Percentiles rank a stretch among this genome's conserved stretches.
Evolutionary conservation across 2,888 invertebrate species (phyloP).

Genomic region (Erebia aethiops): DNA sequence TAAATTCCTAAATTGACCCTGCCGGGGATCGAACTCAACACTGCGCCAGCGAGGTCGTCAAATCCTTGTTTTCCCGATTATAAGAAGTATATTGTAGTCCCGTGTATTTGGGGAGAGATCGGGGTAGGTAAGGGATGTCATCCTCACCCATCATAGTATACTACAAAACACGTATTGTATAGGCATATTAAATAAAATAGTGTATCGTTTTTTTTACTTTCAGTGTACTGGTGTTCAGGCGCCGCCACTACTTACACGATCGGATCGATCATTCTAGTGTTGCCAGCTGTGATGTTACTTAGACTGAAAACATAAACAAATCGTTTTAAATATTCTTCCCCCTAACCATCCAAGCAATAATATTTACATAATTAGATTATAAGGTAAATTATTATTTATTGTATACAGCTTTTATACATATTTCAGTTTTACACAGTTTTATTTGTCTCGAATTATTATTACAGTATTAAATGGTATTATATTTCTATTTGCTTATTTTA

Average conservation of each 20-base stretch:
- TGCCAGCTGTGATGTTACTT: constrained; percentile 88
- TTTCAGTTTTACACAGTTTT: constrained; percentile 40
- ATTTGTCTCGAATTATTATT: constrained; percentile 56
- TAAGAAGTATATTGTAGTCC: too few species aligned
- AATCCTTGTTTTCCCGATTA: too few species aligned
- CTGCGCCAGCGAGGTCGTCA: too few species aligned
- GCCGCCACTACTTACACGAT: constrained; percentile 91
- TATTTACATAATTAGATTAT: constrained; percentile 23
- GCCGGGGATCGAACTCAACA: too few species aligned
- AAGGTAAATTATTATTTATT: constrained; percentile 33
- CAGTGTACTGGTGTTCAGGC: constrained; percentile 96
- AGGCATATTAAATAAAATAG: too few species aligned
- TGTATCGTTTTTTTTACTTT: constrained; percentile 31
- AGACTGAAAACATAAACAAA: constrained; percentile 63
- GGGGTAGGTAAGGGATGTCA: too few species aligned
- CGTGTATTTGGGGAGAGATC: too few species aligned
- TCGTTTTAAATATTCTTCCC: constrained; percentile 23
- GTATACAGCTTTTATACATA: constrained; percentile 44
- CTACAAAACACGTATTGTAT: too few species aligned
- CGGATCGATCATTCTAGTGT: constrained; percentile 89
- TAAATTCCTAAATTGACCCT: too few species aligned
- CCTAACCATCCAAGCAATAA: constrained; percentile 26
- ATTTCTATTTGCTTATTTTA: constrained; percentile 20
- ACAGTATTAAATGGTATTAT: constrained; percentile 60
- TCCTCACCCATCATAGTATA: too few species aligned